Base-by-base conservation (phyloP, 64 coral and sea anemone genomes). In the Stylophora pistillata region DNA sequence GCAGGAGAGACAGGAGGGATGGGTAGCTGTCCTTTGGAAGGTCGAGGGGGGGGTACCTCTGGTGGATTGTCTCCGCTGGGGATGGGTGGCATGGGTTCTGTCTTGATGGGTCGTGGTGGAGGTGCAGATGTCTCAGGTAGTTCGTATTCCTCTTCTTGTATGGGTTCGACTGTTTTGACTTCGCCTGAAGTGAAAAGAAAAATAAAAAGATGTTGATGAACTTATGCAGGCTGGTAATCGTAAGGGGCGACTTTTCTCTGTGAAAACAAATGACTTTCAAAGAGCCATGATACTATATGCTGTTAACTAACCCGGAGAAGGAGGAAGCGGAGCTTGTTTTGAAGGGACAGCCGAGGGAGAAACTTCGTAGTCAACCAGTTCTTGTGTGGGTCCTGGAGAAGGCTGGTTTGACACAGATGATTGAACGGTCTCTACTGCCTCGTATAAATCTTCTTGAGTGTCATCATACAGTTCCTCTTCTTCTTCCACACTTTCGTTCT, bases 401-500 rank as follows among this genome's bases (percentile, higher is more conserved):
- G 23, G 80, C 12, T 84, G 80, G 80, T 20, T 69, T 9, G 80
- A 25, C 6, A 20, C 65, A 27, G 80, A 1, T 13, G 80, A 10
- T 37, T n/a, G 63, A 9, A 20, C 9, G 15, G 4, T 68, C 20
- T 62, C 61, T 13, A 84, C 80, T 28, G 20, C 80, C 69, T 84
- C 80, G 33, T 87, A 74, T 13, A 87, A 30, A 9, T 87, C 72
- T 83, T 83, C 78, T 30, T 57, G n/a, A 29, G 75, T 55, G 65
- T 91, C 90, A 78, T 91, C 90, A 78, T 91, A 91, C 7, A 56
- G 13, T 31, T 86, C 89, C 2, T 69, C 73, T 2, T 26, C 52
- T 34, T 59, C 56, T 20, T 87, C 58, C 20, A 10, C 34, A 1
- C 10, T 34, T 23, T 59, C 82, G 52, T 58, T 86, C 20, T 84